These are phyloP conservation scores for Hystrix cristata DNA, from an alignment of 2,113 vertebrate genomes.

Conservation along the genomic window DNA sequence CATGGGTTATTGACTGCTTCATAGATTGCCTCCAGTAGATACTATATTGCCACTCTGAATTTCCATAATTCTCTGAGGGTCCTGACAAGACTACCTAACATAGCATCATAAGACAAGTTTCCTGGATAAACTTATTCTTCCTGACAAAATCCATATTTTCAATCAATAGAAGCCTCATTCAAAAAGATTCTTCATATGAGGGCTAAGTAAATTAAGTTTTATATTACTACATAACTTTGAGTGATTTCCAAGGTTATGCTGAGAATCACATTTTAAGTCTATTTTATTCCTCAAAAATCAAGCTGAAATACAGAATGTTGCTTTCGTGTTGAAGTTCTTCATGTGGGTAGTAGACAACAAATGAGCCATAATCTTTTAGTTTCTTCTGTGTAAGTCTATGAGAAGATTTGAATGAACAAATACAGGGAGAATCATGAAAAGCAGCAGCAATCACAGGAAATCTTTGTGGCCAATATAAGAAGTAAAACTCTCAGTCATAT, in stretches of 20 bases:
- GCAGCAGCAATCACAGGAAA: neutral
- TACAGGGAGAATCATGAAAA: neutral
- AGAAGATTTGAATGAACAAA: neutral
- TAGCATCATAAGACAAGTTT: conserved; percentile 49
- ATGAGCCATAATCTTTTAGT: neutral
- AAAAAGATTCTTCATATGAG: conserved; percentile 60
- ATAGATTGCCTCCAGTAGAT: neutral
- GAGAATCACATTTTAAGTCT: conserved; percentile 55
- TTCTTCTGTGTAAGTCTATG: neutral
- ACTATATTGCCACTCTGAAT: conserved; percentile 28
- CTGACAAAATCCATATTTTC: conserved; percentile 78
- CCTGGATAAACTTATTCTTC: conserved; percentile 66
- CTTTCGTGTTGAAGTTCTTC: neutral
- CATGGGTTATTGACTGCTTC: conserved; percentile 56
- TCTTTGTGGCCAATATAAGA: neutral
- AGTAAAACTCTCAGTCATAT: neutral
- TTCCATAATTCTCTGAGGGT: conserved; percentile 48
- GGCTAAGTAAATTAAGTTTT: conserved; percentile 66
- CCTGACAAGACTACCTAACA: conserved; percentile 52
- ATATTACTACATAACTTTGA: conserved; percentile 49
- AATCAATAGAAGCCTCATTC: conserved; percentile 70
- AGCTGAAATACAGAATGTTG: neutral
- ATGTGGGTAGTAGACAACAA: neutral
- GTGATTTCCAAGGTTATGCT: conserved; percentile 54
- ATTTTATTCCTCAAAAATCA: conserved; percentile 48